These are phyloP conservation scores for Heliconius cydno DNA, from an alignment of 2,888 invertebrate species.

Conservation along the genomic window DNA sequence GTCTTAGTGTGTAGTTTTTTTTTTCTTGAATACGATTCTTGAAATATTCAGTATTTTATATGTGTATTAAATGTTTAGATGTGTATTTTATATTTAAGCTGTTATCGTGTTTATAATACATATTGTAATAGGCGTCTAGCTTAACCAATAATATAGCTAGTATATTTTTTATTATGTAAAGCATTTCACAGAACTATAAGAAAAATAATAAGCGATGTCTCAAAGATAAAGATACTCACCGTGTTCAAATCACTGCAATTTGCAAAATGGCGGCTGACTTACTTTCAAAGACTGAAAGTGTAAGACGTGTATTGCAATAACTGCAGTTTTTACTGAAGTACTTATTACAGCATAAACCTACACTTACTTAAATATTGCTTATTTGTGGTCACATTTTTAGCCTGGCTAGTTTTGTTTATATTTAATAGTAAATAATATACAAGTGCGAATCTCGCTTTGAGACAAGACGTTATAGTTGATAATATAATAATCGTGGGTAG, in stretches of 20 bases:
- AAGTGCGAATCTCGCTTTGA: background rate
- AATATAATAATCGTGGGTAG: background rate
- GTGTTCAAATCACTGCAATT: slow-evolving; percentile 36
- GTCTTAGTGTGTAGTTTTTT: slow-evolving; percentile 21
- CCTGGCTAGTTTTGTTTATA: slow-evolving; percentile 5
- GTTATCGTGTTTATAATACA: slow-evolving; percentile 38
- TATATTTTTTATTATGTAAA: slow-evolving; percentile 37
- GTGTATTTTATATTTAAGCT: slow-evolving; percentile 48
- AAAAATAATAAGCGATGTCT: slow-evolving; percentile 23
- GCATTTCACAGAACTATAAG: slow-evolving; percentile 27
- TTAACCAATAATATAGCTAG: slow-evolving; percentile 13
- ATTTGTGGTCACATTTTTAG: slow-evolving; percentile 9
- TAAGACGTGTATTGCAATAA: slow-evolving; percentile 35
- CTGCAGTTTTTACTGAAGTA: slow-evolving; percentile 14
- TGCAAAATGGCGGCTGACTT: slow-evolving; percentile 30
- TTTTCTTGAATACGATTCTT: slow-evolving; percentile 20
- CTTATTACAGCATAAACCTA: slow-evolving; percentile 7
- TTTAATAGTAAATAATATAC: background rate
- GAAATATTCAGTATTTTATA: slow-evolving; percentile 49
- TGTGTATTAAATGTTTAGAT: slow-evolving; percentile 53
- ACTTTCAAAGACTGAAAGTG: slow-evolving; percentile 56
- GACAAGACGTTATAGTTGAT: background rate
- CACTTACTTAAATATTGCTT: slow-evolving; percentile 12
- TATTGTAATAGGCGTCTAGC: slow-evolving; percentile 29
- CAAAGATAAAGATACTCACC: slow-evolving; percentile 37